Base-by-base conservation (phyloP, 1,140 invertebrate genomes). In the Drosophila nigrodunni region DNA sequence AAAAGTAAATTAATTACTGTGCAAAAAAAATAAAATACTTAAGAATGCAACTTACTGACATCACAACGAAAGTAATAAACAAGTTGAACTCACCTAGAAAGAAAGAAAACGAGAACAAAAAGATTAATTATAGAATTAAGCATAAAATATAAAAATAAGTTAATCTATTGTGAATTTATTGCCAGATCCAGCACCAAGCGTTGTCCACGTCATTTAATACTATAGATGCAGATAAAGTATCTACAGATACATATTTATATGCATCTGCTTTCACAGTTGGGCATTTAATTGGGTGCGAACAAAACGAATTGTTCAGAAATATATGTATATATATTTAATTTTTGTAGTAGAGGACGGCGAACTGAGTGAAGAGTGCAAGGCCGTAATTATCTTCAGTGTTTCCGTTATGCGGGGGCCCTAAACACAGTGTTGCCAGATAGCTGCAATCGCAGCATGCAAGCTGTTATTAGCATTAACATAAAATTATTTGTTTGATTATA, bases 211-310 rank as follows among this genome's bases (percentile, higher is more conserved):
- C 71, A 74, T 74, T 30, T 5, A 8, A 54, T 47, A 35, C 57
- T 46, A 49, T 65, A 66, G 61, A 15, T 61, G 66, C 3, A n/a
- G 41, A 65, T 61, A 43, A 39, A 43, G 7, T 69, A 13, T 60
- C 7, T 47, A 35, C 69, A 41, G 57, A 46, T 59, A 64, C 62
- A 43, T 58, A 55, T 47, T 39, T 21, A 37, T 59, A 46, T 21
- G 37, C 18, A 41, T 70, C 25, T 72, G 44, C 30, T 43, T 30
- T 30, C 15, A 34, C 54, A 68, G 65, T 65, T 71, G 67, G 58
- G 78, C 75, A 86, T 71, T 79, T 82, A 86, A 86, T 86, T 82
- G 70, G 77, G 82, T 86, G 82, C 72, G 76, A 82, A 68, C 74
- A 59, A 74, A 75, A 62, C 69, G 59, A 3, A 69, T 66, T 70